Percentiles rank a stretch among this genome's conserved stretches.
phyloP scores from a whole-genome alignment of 2,888 invertebrate genomes.

The Spodoptera exigua region DNA sequence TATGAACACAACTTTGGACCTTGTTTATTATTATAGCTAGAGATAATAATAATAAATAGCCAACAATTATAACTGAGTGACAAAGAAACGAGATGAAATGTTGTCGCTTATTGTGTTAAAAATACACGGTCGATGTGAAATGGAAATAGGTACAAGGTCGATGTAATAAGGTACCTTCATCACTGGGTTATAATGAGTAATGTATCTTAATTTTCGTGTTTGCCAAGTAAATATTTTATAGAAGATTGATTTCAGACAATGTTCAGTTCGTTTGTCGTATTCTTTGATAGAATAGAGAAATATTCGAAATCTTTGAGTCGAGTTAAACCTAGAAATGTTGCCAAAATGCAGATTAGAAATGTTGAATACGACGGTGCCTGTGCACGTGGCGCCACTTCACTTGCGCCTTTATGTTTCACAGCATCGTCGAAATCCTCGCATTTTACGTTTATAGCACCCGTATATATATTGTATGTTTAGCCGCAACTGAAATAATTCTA shows the following conservation, averaged over 20 bases:
- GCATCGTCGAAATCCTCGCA: conserved; percentile 32
- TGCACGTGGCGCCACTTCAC: conserved; percentile 22
- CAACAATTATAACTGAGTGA: conserved; percentile 32
- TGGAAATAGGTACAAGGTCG: background rate
- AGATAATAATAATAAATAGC: conserved; percentile 62
- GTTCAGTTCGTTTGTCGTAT: no score
- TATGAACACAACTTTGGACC: conserved; percentile 62
- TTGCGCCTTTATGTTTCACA: conserved; percentile 20
- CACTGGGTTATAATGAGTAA: no score
- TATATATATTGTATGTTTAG: conserved; percentile 20
- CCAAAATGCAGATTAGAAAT: conserved; percentile 20
- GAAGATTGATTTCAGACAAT: no score
- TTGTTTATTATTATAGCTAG: conserved; percentile 65
- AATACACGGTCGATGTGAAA: conserved; percentile 9
- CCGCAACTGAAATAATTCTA: conserved; percentile 1
- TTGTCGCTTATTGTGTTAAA: conserved; percentile 10
- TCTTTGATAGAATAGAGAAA: background rate
- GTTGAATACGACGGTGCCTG: conserved; percentile 5
- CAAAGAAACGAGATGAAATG: background rate
- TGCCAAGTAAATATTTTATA: no score
- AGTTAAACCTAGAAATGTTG: conserved; percentile 12
- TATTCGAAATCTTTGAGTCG: background rate
- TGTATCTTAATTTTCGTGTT: no score
- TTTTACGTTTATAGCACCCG: conserved; percentile 21
- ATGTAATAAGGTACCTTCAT: no score